Evolutionary conservation across 2,797 vertebrate species (phyloP).

Genomic region (Lutjanus argentimaculatus): DNA sequence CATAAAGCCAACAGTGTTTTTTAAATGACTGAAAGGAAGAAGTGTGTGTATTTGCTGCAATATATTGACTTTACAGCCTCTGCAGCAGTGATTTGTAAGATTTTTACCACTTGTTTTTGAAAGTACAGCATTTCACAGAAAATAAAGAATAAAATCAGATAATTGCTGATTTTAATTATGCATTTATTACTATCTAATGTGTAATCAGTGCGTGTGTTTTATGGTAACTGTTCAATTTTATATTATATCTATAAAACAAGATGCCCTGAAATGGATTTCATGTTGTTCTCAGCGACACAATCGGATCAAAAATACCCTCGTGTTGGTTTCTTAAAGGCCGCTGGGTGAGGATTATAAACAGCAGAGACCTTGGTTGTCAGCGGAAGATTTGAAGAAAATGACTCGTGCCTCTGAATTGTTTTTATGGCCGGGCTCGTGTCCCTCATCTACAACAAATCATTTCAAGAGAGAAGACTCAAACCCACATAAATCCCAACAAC

Average conservation of each 20-base stretch:
- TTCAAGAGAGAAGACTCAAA: constrained; percentile 69
- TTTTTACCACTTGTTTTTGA: not conserved
- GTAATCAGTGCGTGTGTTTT: not conserved
- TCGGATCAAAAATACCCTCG: constrained; percentile 19
- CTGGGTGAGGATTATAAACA: constrained; percentile 41
- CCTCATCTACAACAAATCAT: constrained; percentile 78
- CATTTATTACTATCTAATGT: not conserved
- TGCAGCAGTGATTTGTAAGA: constrained; percentile 8
- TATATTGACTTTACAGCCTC: constrained; percentile 30
- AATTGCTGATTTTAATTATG: not conserved
- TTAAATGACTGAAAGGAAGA: too few relatives aligned
- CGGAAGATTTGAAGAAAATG: constrained; percentile 68
- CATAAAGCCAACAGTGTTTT: too few relatives aligned
- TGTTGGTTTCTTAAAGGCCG: constrained; percentile 40
- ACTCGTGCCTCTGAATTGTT: constrained; percentile 68
- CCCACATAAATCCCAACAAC: constrained; percentile 80
- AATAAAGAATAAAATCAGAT: not conserved
- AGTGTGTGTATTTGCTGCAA: constrained; percentile 35
- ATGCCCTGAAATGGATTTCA: not conserved
- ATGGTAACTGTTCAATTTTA: not conserved
- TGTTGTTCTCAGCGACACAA: not conserved
- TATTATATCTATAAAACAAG: not conserved
- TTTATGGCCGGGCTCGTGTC: constrained; percentile 67
- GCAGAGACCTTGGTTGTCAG: constrained; percentile 59
- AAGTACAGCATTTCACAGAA: not conserved